Conservation (phyloP, 1,140 invertebrate genomes). For the Danaus melanippus region DNA sequence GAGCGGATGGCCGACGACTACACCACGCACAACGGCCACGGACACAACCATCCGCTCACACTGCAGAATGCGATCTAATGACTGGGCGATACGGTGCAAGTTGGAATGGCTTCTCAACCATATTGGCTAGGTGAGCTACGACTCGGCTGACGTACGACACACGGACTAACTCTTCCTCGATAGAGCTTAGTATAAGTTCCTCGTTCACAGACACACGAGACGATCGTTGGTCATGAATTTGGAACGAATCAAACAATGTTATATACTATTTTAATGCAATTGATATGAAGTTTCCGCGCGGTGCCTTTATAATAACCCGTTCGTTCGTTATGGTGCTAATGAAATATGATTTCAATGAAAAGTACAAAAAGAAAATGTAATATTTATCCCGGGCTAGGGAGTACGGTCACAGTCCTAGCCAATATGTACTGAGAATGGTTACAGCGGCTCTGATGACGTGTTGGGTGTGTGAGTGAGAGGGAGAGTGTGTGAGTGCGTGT, state of each 20-base stretch:
- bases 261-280: slow-evolving; percentile 1
- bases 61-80: slow-evolving; percentile 59
- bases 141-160: too few species aligned
- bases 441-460: slow-evolving; percentile 1
- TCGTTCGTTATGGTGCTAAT: slow-evolving; percentile 12
- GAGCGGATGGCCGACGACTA: slow-evolving; percentile 46
- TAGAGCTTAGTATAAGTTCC: neutral
- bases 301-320: slow-evolving; percentile 12
- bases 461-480: neutral
- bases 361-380: slow-evolving; percentile 18
- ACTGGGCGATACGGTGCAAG: slow-evolving; percentile 4
- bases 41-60: slow-evolving; percentile 47
- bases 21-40: slow-evolving; percentile 57
- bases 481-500: slow-evolving; percentile 1
- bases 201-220: neutral
- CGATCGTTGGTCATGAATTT: neutral
- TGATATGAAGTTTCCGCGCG: slow-evolving; percentile 5
- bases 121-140: slow-evolving; percentile 42
- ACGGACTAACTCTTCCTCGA: too few species aligned
- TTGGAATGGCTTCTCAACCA: slow-evolving; percentile 29
- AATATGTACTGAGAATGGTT: slow-evolving; percentile 38
- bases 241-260: neutral
- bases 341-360: slow-evolving; percentile 21
- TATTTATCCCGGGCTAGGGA: slow-evolving; percentile 1
- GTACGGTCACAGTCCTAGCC: slow-evolving; percentile 21